Evolutionary conservation across 2,797 vertebrate species (phyloP).

Genomic region (Paratrypauchen microcephalus): DNA sequence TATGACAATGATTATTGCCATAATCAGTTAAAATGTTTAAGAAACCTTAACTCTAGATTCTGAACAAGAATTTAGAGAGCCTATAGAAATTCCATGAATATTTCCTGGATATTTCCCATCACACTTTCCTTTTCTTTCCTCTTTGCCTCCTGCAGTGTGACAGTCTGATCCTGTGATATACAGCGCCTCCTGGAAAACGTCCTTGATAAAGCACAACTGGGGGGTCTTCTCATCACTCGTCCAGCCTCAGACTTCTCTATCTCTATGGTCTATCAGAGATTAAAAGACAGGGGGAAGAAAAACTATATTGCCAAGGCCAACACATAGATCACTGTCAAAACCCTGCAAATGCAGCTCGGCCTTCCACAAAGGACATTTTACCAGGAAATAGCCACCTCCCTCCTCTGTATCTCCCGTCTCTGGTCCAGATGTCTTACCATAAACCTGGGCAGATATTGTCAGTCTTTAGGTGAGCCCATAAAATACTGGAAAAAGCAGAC

Average conservation of each 20-base stretch:
- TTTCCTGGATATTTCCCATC: no score
- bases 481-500: conserved; percentile 45
- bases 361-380: conserved; percentile 19
- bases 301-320: conserved; percentile 37
- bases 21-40: no score
- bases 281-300: conserved; percentile 46
- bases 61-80: no score
- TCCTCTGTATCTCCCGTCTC: conserved; percentile 15
- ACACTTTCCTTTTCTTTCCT: neutral
- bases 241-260: conserved; percentile 47
- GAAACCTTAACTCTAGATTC: no score
- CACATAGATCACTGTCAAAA: conserved; percentile 64
- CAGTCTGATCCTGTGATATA: conserved; percentile 19
- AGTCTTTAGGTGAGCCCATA: conserved; percentile 51
- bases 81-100: no score
- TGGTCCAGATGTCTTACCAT: conserved; percentile 49
- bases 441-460: conserved; percentile 33
- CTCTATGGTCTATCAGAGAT: conserved; percentile 55
- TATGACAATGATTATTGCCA: no score
- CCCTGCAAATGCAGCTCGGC: conserved; percentile 41
- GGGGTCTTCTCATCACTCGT: conserved; percentile 42
- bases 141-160: conserved; percentile 11
- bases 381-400: conserved; percentile 28
- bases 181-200: conserved; percentile 26
- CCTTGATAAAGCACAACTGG: conserved; percentile 48